Evolutionary conservation across 2,888 invertebrate species (phyloP).

Genomic region (Yponomeuta plumbellus): DNA sequence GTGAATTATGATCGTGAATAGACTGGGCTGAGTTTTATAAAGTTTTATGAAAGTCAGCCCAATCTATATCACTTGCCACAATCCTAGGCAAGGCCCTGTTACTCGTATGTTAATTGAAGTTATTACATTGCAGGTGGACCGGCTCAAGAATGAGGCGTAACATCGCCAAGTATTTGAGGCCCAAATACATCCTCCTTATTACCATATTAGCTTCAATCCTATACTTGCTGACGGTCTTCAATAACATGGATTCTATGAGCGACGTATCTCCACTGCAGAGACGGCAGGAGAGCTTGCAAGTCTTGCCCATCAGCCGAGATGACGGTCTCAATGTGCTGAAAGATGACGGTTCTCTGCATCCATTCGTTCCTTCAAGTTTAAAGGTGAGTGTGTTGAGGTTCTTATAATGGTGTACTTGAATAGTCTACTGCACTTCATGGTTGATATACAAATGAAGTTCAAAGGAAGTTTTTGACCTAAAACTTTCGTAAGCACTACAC

Average conservation of each 20-base stretch:
- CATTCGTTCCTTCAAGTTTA: constrained; percentile 45
- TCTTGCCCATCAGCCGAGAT: background rate
- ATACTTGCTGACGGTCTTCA: background rate
- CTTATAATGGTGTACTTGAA: too few species aligned
- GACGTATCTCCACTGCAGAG: background rate
- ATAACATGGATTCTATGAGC: background rate
- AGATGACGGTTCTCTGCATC: background rate
- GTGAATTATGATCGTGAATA: too few species aligned
- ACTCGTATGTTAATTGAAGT: background rate
- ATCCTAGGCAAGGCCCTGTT: too few species aligned
- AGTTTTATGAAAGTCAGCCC: too few species aligned
- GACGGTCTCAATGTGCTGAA: background rate
- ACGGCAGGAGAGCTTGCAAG: background rate
- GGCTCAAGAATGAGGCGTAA: constrained; percentile 18
- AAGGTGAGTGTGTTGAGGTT: constrained; percentile 37
- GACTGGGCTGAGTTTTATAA: too few species aligned
- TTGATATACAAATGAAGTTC: too few species aligned
- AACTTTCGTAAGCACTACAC: too few species aligned
- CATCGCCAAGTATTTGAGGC: background rate
- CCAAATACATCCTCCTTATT: background rate
- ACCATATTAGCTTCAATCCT: background rate
- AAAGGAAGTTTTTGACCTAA: too few species aligned
- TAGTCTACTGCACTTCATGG: too few species aligned
- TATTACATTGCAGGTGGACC: background rate
- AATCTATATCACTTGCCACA: too few species aligned